A percentile compares a stretch with the other conserved stretches of the same genome.
Conservation (phyloP, 2,797 vertebrate genomes). For the Mallotus villosus region DNA sequence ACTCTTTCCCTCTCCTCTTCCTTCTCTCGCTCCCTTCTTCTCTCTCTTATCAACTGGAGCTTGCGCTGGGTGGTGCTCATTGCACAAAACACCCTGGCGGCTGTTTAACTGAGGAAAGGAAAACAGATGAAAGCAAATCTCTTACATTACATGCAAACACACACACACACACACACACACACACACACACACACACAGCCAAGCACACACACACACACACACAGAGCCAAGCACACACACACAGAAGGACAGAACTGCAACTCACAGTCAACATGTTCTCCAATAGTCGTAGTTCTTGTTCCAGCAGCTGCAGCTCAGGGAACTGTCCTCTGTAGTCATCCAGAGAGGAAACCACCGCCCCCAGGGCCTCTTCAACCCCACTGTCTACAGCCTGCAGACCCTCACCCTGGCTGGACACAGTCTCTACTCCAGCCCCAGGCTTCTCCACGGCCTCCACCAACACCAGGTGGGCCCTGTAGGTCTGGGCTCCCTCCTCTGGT, state of each 20-base stretch:
- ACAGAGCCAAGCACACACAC: not conserved
- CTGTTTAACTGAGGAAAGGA: not conserved
- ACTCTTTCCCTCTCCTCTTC: no score
- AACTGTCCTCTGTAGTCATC: constrained; percentile 96
- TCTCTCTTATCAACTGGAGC: not conserved
- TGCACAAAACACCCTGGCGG: not conserved
- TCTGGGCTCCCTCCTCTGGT: constrained; percentile 31
- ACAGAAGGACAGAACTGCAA: not conserved
- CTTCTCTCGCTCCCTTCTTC: not conserved
- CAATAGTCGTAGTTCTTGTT: constrained; percentile 86
- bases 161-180: no score
- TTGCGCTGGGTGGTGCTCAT: not conserved
- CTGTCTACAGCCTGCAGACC: constrained; percentile 61
- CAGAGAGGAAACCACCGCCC: constrained; percentile 81
- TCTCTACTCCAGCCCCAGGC: constrained; percentile 27
- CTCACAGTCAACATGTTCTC: constrained; percentile 88
- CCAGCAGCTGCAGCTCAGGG: constrained; percentile 87
- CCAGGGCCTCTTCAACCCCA: constrained; percentile 84
- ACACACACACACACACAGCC: not conserved
- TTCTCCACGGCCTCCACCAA: constrained; percentile 54
- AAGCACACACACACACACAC: not conserved
- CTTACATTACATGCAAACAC: not conserved
- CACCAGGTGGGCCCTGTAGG: constrained; percentile 47
- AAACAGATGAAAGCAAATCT: not conserved
- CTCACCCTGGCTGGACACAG: constrained; percentile 24